Evolutionary conservation across 2,888 invertebrate species (phyloP).

Genomic region (Epinotia ramella): DNA sequence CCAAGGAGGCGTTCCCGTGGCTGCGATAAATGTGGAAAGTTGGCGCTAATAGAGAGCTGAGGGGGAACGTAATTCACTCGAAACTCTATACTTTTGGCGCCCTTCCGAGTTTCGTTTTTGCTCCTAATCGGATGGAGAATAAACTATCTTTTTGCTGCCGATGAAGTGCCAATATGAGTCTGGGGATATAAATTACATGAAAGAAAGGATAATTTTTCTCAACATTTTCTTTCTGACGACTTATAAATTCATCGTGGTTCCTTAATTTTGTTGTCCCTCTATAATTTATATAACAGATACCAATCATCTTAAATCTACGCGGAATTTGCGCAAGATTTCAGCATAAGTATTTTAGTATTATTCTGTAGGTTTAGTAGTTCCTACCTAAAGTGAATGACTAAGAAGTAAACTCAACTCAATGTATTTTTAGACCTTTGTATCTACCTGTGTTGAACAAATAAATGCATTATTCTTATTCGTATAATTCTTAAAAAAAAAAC

Average conservation of each 20-base stretch:
- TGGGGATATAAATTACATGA: not conserved
- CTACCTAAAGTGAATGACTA: too few relatives aligned
- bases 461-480: too few relatives aligned
- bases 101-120: conserved; percentile 36
- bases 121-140: conserved; percentile 18
- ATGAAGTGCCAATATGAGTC: conserved; percentile 2
- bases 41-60: conserved; percentile 37
- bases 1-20: conserved; percentile 24
- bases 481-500: too few relatives aligned
- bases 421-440: too few relatives aligned
- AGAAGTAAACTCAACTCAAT: too few relatives aligned
- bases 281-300: too few relatives aligned
- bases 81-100: conserved; percentile 36
- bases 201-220: not conserved
- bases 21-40: conserved; percentile 44
- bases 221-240: not conserved
- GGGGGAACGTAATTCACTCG: conserved; percentile 28
- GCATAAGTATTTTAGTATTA: too few relatives aligned
- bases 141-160: conserved; percentile 1
- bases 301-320: too few relatives aligned
- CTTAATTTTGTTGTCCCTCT: not conserved
- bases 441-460: too few relatives aligned
- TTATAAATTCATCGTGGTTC: not conserved
- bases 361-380: too few relatives aligned
- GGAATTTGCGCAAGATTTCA: too few relatives aligned